Evolutionary conservation across 2,113 vertebrate genomes (phyloP).

Genomic region (Galemys pyrenaicus): DNA sequence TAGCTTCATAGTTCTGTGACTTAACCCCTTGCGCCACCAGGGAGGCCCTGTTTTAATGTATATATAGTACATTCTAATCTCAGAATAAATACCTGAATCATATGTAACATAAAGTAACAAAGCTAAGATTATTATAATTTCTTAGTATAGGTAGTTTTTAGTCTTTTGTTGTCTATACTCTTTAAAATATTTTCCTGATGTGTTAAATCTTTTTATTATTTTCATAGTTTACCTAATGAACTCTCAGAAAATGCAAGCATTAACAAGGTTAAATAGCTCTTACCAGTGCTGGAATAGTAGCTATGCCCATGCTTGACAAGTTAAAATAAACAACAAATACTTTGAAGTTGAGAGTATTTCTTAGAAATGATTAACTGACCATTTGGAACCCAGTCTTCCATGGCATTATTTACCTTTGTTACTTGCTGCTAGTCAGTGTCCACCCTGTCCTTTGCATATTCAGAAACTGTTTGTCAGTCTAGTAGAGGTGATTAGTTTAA

Average conservation of each 20-base stretch:
- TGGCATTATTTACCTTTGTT: not conserved
- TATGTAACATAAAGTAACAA: constrained; percentile 22
- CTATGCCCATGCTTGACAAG: not conserved
- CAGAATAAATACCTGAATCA: not conserved
- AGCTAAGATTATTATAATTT: constrained; percentile 18
- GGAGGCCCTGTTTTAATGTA: too few relatives aligned
- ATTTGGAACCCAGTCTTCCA: not conserved
- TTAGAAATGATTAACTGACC: not conserved
- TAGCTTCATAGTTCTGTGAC: too few relatives aligned
- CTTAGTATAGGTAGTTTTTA: constrained; percentile 34
- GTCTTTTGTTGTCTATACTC: not conserved
- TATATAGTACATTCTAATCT: not conserved
- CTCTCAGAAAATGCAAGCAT: not conserved
- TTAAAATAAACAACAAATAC: constrained; percentile 44
- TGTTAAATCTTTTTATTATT: constrained; percentile 15
- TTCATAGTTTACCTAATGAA: constrained; percentile 5
- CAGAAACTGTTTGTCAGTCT: constrained; percentile 44
- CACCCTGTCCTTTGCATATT: constrained; percentile 44
- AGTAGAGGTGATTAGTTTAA: constrained; percentile 61
- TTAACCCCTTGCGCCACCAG: too few relatives aligned
- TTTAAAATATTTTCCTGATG: not conserved
- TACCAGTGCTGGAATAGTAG: not conserved
- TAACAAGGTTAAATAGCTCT: not conserved
- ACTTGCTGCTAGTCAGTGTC: constrained; percentile 9
- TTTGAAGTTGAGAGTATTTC: not conserved